A percentile compares a stretch with the other conserved stretches of the same genome.
Evolutionary conservation across 2,888 invertebrate species (phyloP).

Genomic region (Buathra laborator): DNA sequence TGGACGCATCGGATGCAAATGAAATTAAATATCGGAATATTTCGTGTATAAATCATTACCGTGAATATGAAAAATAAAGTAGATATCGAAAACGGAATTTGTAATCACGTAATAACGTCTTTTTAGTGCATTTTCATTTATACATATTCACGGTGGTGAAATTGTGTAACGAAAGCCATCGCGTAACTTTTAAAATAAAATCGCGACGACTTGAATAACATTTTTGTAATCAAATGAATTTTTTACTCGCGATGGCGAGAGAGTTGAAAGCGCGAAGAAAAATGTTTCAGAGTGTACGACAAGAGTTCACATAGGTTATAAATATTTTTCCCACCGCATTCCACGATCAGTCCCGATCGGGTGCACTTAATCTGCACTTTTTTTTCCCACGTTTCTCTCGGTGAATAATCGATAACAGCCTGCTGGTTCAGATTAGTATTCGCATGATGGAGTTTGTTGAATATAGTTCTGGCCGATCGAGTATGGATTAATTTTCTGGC

Average conservation of each 20-base stretch:
- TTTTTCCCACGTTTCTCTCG: not conserved
- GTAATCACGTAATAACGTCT: not conserved
- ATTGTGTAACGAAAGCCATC: too few species aligned
- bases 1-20: too few species aligned
- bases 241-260: not conserved
- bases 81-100: not conserved
- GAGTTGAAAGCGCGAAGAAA: not conserved
- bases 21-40: conserved; percentile 2
- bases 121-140: not conserved
- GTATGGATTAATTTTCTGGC: conserved; percentile 22
- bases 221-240: not conserved
- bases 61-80: not conserved
- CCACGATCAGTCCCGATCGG: not conserved
- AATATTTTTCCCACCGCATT: not conserved
- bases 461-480: conserved; percentile 30
- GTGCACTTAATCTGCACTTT: not conserved
- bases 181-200: too few species aligned
- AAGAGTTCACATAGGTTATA: conserved; percentile 3
- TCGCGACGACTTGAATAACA: too few species aligned
- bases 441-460: conserved; percentile 24
- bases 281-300: not conserved
- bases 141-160: not conserved
- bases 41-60: not conserved
- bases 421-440: conserved; percentile 19
- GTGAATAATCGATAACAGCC: conserved; percentile 29